A percentile compares a stretch with the other conserved stretches of the same genome.
phyloP scores from a whole-genome alignment of 1,140 invertebrate species.

The Marisa cornuarietis region DNA sequence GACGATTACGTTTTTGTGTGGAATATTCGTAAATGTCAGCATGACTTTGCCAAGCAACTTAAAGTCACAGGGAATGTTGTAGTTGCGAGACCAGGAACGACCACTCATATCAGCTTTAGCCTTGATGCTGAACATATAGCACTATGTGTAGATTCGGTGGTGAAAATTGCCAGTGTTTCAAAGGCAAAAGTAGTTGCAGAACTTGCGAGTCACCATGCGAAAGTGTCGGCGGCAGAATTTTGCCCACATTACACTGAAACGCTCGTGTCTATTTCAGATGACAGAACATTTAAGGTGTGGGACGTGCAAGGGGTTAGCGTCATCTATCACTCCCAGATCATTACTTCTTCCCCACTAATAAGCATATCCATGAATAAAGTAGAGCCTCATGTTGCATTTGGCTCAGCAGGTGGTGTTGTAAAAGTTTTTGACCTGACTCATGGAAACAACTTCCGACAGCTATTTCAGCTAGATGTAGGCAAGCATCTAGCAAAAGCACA shows the following conservation, averaged over 20 bases:
- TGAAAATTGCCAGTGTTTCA: slow-evolving; percentile 31
- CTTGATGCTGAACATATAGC: slow-evolving; percentile 40
- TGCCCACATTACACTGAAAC: slow-evolving; percentile 60
- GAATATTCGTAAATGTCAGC: slow-evolving; percentile 36
- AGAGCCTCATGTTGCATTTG: slow-evolving; percentile 54
- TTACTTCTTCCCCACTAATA: slow-evolving; percentile 57
- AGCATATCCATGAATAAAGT: slow-evolving; percentile 56
- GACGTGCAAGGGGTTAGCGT: slow-evolving; percentile 44
- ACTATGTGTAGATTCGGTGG: slow-evolving; percentile 32
- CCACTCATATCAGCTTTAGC: slow-evolving; percentile 36
- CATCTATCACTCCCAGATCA: slow-evolving; percentile 57
- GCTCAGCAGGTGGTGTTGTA: slow-evolving; percentile 57
- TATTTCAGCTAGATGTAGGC: slow-evolving; percentile 56
- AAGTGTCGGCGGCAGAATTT: slow-evolving; percentile 56
- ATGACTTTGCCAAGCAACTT: slow-evolving; percentile 7
- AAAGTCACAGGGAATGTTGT: slow-evolving; percentile 37
- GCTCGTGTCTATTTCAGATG: slow-evolving; percentile 60
- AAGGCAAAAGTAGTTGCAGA: slow-evolving; percentile 33
- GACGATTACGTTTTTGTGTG: slow-evolving; percentile 48
- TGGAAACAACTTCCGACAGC: slow-evolving; percentile 57
- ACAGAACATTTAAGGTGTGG: slow-evolving; percentile 63
- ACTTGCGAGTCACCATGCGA: slow-evolving; percentile 54
- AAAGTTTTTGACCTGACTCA: slow-evolving; percentile 61
- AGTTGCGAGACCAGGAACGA: slow-evolving; percentile 26
- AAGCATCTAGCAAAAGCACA: slow-evolving; percentile 42